A percentile compares a stretch with the other conserved stretches of the same genome.
Evolutionary conservation across 2,888 invertebrate species (phyloP).

Genomic region (Cheilosia variabilis): DNA sequence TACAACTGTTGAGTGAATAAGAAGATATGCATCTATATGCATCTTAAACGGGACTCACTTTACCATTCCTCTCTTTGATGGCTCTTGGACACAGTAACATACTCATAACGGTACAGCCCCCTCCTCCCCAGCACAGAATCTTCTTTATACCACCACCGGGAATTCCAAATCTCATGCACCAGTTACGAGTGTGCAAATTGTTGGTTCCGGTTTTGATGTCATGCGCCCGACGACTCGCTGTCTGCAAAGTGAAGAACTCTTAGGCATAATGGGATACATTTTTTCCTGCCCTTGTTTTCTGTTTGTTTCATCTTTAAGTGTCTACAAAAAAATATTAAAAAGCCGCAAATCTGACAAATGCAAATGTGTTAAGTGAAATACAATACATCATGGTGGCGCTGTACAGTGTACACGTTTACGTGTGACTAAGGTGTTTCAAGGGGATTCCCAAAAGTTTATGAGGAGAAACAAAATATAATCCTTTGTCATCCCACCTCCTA

Average conservation of each 20-base stretch:
- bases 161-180: conserved; percentile 51
- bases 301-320: conserved; percentile 69
- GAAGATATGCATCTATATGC: no score
- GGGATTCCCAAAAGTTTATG: conserved; percentile 45
- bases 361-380: conserved; percentile 66
- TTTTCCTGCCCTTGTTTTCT: conserved; percentile 57
- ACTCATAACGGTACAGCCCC: no score
- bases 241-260: conserved; percentile 63
- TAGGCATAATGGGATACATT: conserved; percentile 44
- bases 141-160: conserved; percentile 30
- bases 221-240: conserved; percentile 70
- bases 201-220: conserved; percentile 52
- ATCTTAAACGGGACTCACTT: no score
- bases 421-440: conserved; percentile 42
- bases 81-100: no score
- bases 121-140: neutral
- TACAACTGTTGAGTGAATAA: no score
- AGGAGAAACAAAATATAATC: conserved; percentile 28
- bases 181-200: conserved; percentile 58
- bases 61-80: no score
- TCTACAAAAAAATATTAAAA: conserved; percentile 27
- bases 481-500: conserved; percentile 9
- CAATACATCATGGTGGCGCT: conserved; percentile 44
- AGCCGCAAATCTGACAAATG: conserved; percentile 54
- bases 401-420: neutral